phyloP scores from a whole-genome alignment of 2,888 invertebrate genomes.

The Drosophila stalkeri region DNA sequence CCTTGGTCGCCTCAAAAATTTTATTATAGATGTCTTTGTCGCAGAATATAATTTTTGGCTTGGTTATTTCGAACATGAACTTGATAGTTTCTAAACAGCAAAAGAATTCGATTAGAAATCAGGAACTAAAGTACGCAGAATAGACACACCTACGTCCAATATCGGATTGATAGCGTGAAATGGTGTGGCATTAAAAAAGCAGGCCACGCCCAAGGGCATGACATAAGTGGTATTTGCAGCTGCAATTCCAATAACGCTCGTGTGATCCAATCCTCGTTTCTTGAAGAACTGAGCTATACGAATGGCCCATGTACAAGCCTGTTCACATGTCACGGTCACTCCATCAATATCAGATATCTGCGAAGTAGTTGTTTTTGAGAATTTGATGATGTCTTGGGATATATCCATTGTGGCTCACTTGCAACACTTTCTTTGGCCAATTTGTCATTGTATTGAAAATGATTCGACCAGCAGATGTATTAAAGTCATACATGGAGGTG shows the following conservation, averaged over 20 bases:
- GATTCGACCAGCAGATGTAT: conserved; percentile 1
- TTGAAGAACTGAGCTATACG: conserved; percentile 65
- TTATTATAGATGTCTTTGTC: conserved; percentile 57
- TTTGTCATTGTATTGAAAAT: neutral
- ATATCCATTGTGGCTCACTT: neutral
- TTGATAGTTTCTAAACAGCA: conserved; percentile 40
- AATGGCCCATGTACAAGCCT: conserved; percentile 59
- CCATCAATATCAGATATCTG: conserved; percentile 69
- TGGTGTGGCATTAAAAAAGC: conserved; percentile 4
- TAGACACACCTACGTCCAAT: neutral
- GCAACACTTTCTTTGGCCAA: neutral
- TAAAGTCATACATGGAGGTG: neutral
- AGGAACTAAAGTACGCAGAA: too few species aligned
- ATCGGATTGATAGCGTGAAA: conserved; percentile 7
- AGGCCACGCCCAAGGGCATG: conserved; percentile 10
- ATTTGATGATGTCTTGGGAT: too few species aligned
- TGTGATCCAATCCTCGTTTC: conserved; percentile 53
- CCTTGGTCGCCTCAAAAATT: conserved; percentile 46
- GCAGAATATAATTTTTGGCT: conserved; percentile 61
- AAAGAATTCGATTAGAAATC: neutral
- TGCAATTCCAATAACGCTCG: conserved; percentile 68
- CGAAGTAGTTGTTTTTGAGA: neutral
- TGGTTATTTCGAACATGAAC: conserved; percentile 53
- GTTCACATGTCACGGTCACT: conserved; percentile 50
- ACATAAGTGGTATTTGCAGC: conserved; percentile 27